Percentiles rank a stretch among this genome's conserved stretches.
phyloP scores from a whole-genome alignment of 2,797 vertebrate species.

The Alcedo atthis region DNA sequence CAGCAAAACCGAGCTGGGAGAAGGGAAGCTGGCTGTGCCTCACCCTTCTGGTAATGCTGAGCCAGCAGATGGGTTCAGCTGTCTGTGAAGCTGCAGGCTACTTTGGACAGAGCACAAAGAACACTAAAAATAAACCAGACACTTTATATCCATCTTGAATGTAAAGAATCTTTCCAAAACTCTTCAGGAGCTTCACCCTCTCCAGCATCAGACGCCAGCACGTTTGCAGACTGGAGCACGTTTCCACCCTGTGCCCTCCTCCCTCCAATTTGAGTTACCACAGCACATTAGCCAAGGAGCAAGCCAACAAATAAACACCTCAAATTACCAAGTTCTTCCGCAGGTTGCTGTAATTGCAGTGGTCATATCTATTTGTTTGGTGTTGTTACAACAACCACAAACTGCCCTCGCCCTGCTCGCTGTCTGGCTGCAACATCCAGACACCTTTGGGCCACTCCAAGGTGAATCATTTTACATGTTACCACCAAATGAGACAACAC shows the following conservation, averaged over 20 bases:
- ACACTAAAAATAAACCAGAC: slow-evolving; percentile 38
- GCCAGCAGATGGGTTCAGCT: neutral
- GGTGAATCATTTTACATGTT: neutral
- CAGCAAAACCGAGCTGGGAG: neutral
- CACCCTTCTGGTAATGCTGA: neutral
- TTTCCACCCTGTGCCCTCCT: neutral
- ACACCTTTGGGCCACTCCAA: neutral
- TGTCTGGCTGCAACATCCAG: neutral
- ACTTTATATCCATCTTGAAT: neutral
- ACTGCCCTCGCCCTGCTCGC: neutral
- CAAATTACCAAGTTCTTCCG: neutral
- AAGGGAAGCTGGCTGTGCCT: neutral
- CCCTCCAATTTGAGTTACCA: neutral
- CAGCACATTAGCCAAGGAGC: rapidly evolving
- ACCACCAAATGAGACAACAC: neutral
- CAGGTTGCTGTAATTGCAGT: neutral
- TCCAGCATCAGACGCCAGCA: neutral
- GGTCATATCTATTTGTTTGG: neutral
- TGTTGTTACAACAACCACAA: neutral
- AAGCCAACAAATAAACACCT: neutral
- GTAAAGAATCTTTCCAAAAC: slow-evolving; percentile 38
- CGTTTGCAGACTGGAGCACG: neutral
- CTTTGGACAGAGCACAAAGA: neutral
- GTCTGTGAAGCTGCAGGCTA: neutral
- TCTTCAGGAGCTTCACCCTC: neutral